phyloP scores from a whole-genome alignment of 64 coral and sea anemone species.

The Platygyra sinensis region DNA sequence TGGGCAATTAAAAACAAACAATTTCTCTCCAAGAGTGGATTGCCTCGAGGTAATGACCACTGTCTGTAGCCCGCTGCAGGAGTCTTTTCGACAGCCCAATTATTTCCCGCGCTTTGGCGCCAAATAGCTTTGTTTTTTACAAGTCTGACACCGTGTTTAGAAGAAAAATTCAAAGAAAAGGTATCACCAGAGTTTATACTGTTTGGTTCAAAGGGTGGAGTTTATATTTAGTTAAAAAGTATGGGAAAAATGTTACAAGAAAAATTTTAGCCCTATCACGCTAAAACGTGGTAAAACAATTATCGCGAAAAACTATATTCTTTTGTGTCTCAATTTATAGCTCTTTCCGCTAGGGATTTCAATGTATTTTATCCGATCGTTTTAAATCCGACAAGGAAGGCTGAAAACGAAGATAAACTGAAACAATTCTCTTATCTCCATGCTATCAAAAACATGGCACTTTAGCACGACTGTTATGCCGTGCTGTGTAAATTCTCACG shows the following conservation, averaged over 20 bases:
- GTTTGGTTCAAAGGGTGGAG: background rate
- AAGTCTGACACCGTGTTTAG: background rate
- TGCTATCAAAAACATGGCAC: slow-evolving; percentile 3
- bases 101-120: slow-evolving; percentile 1
- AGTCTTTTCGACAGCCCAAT: too few relatives aligned
- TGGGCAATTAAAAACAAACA: background rate
- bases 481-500: background rate
- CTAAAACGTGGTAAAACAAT: slow-evolving; percentile 16
- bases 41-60: background rate
- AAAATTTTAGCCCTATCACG: background rate
- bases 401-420: background rate
- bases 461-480: background rate
- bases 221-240: background rate
- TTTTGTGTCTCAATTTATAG: background rate
- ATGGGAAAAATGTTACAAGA: background rate
- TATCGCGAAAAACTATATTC: background rate
- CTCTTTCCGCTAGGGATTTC: background rate
- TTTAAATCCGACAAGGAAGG: background rate
- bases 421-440: background rate
- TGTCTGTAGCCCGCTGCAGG: too few relatives aligned
- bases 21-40: background rate
- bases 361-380: too few relatives aligned
- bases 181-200: background rate
- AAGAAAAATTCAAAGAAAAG: background rate
- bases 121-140: background rate